Conservation (phyloP, 1,140 invertebrate genomes). For the Cherax quadricarinatus region DNA sequence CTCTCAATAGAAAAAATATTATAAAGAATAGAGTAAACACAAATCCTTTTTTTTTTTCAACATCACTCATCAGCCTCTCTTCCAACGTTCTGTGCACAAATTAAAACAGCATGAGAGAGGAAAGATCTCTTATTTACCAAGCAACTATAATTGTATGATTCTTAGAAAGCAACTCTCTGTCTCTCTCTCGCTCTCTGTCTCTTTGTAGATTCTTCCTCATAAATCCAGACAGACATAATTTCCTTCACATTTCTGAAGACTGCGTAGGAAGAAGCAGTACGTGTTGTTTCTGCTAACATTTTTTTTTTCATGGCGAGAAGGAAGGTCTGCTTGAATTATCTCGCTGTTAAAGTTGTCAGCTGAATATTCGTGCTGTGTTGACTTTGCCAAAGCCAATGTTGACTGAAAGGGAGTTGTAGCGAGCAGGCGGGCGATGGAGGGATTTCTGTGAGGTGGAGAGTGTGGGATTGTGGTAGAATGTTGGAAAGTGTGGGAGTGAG, state of each 20-base stretch:
- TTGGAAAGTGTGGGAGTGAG: background rate
- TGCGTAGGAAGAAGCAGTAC: background rate
- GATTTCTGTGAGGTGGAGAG: background rate
- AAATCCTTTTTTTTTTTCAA: too few species aligned
- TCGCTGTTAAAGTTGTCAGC: background rate
- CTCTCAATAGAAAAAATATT: too few species aligned
- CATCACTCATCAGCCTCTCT: too few species aligned
- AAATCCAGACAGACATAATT: background rate
- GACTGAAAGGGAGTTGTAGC: background rate
- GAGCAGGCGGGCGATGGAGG: background rate
- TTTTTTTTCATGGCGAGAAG: background rate
- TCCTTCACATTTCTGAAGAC: background rate
- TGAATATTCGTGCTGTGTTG: conserved; percentile 3
- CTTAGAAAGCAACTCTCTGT: too few species aligned
- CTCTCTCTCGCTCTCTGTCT: too few species aligned
- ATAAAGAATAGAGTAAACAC: too few species aligned
- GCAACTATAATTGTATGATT: too few species aligned
- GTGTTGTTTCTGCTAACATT: background rate
- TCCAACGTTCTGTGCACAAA: too few species aligned
- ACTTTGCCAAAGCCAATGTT: background rate
- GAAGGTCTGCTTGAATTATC: conserved; percentile 12
- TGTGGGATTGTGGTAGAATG: background rate
- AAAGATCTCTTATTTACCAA: too few species aligned
- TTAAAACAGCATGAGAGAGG: too few species aligned
- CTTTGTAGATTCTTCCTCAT: background rate